Evolutionary conservation across 30 jellyfish, hydroid and myxozoan genomes (phyloP).

Genomic region (Hydractinia symbiolongicarpus): DNA sequence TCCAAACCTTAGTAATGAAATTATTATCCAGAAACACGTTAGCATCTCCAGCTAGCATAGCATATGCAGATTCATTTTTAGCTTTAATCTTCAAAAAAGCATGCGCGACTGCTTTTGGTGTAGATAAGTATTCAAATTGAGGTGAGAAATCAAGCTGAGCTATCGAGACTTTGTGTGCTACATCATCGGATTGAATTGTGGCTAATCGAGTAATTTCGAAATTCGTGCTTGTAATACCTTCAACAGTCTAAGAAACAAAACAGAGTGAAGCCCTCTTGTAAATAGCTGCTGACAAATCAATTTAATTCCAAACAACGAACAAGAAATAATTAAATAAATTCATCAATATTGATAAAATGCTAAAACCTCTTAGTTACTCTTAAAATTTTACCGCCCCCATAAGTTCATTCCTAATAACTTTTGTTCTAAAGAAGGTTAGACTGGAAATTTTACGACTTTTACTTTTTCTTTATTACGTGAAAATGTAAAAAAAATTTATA

Average conservation of each 20-base stretch:
- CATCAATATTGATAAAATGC: too few relatives aligned
- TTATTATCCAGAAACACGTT: slow-evolving; percentile 82
- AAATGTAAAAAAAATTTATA: too few relatives aligned
- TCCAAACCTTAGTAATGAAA: slow-evolving; percentile 70
- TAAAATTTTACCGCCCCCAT: too few relatives aligned
- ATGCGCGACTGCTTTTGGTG: slow-evolving; percentile 78
- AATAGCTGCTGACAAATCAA: too few relatives aligned
- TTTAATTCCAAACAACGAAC: too few relatives aligned
- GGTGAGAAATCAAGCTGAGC: slow-evolving; percentile 70
- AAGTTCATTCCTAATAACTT: too few relatives aligned
- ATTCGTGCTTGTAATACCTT: slow-evolving; percentile 76
- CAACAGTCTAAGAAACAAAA: slow-evolving; percentile 25
- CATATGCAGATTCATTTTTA: slow-evolving; percentile 66
- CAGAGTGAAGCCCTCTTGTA: too few relatives aligned
- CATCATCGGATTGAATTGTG: slow-evolving; percentile 57
- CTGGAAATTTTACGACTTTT: too few relatives aligned
- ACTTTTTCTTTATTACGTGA: too few relatives aligned
- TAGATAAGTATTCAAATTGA: slow-evolving; percentile 57
- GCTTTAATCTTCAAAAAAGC: slow-evolving; percentile 77
- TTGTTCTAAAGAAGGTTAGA: too few relatives aligned
- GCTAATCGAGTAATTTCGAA: slow-evolving; percentile 73
- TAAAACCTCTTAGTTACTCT: too few relatives aligned
- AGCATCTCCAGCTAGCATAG: slow-evolving; percentile 88
- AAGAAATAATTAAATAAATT: too few relatives aligned
- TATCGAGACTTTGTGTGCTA: slow-evolving; percentile 77